These are phyloP conservation scores for Reticulitermes lucifugus DNA, from an alignment of 2,888 invertebrate genomes.

Conservation along the genomic window DNA sequence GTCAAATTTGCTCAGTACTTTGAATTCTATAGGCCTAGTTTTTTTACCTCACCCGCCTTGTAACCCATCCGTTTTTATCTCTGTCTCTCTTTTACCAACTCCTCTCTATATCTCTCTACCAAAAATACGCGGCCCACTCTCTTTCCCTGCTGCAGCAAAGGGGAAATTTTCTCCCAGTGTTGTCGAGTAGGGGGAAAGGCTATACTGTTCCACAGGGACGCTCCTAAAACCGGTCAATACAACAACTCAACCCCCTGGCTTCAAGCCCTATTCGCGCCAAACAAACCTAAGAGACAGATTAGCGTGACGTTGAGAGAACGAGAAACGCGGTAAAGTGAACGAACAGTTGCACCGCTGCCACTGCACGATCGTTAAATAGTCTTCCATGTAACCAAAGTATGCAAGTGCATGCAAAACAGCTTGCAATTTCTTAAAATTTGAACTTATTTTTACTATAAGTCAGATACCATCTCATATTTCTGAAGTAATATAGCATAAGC, in stretches of 20 bases:
- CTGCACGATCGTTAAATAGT: neutral
- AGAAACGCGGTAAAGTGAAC: neutral
- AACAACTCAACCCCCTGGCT: neutral
- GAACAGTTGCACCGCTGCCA: neutral
- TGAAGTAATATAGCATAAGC: no score
- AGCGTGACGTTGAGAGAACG: neutral
- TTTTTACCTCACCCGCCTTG: neutral
- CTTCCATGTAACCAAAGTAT: no score
- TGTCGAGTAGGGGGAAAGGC: conserved; percentile 18
- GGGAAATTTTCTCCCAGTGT: conserved; percentile 12
- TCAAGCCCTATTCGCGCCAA: neutral
- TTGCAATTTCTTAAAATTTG: no score
- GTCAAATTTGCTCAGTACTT: neutral
- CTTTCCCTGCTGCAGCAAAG: conserved; percentile 5
- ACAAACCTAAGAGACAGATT: conserved; percentile 24
- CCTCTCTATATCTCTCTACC: neutral
- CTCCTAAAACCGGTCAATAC: conserved; percentile 43
- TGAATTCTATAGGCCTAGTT: neutral
- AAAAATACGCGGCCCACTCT: neutral
- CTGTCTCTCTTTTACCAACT: neutral
- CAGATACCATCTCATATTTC: no score
- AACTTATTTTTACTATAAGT: no score
- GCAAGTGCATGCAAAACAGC: no score
- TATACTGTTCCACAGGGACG: conserved; percentile 32
- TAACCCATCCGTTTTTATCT: neutral